Evolutionary conservation across 2,797 vertebrate species (phyloP).

Genomic region (Chromobotia macracanthus): DNA sequence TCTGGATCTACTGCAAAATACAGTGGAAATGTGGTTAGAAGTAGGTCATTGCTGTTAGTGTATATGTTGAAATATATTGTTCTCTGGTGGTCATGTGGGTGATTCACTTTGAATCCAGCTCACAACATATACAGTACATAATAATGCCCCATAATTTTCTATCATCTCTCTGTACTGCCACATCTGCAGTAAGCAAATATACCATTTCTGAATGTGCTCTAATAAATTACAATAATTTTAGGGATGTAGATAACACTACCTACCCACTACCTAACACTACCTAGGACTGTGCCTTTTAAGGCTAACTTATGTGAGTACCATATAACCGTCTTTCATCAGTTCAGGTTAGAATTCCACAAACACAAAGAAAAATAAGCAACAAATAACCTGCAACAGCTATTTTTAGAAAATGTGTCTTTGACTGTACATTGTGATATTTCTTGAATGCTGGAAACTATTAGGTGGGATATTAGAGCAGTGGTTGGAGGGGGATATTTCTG

Average conservation of each 20-base stretch:
- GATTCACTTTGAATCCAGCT: neutral
- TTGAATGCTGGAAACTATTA: constrained; percentile 71
- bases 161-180: neutral
- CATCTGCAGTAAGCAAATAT: neutral
- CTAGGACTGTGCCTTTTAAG: constrained; percentile 81
- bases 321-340: constrained; percentile 67
- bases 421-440: constrained; percentile 67
- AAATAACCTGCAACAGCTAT: constrained; percentile 66
- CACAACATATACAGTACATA: neutral
- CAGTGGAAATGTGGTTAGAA: too few relatives aligned
- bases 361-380: constrained; percentile 55
- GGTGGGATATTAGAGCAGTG: constrained; percentile 56
- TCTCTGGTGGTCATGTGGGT: neutral
- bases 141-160: neutral
- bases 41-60: too few relatives aligned
- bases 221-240: too few relatives aligned
- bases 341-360: constrained; percentile 76
- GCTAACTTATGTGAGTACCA: constrained; percentile 77
- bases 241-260: constrained; percentile 49
- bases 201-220: constrained; percentile 61
- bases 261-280: constrained; percentile 28
- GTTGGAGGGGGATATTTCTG: constrained; percentile 60
- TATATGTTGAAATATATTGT: neutral
- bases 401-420: constrained; percentile 74
- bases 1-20: neutral